These are phyloP conservation scores for Danaus chrysippus DNA, from an alignment of 2,888 invertebrate species.

Conservation along the genomic window DNA sequence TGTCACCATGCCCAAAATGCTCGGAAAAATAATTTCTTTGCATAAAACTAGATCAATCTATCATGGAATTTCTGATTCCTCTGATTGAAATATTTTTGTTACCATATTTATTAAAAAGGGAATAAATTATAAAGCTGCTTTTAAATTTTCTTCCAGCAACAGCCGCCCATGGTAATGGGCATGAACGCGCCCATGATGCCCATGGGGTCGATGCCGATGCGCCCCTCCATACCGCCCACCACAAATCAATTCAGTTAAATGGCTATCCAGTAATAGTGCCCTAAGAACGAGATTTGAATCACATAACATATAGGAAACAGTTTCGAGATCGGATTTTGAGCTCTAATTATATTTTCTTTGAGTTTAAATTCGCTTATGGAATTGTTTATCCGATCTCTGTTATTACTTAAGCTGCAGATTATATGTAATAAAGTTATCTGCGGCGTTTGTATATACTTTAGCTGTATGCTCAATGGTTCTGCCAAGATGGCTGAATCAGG, in stretches of 20 bases:
- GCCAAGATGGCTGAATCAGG: constrained; percentile 25
- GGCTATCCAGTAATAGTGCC: constrained; percentile 15
- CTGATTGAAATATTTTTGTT: too few species aligned
- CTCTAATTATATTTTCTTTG: constrained; percentile 4
- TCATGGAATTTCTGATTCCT: too few species aligned
- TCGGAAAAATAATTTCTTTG: too few species aligned
- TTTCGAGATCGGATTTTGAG: constrained; percentile 22
- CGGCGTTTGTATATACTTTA: constrained; percentile 25
- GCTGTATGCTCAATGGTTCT: constrained; percentile 15
- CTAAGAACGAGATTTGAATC: constrained; percentile 37
- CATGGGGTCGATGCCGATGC: constrained; percentile 57
- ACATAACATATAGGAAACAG: constrained; percentile 17
- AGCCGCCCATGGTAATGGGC: constrained; percentile 74
- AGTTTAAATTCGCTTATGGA: constrained; percentile 4
- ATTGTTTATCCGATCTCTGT: constrained; percentile 12
- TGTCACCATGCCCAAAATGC: too few species aligned
- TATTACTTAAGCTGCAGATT: constrained; percentile 27
- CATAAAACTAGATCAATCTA: too few species aligned
- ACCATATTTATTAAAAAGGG: not conserved
- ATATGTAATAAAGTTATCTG: constrained; percentile 11
- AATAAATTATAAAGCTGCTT: not conserved
- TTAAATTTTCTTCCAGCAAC: constrained; percentile 53
- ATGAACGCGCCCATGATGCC: constrained; percentile 63
- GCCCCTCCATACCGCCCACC: constrained; percentile 62
- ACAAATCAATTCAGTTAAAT: constrained; percentile 74